Evolutionary conservation across 2,797 vertebrate genomes (phyloP).

Genomic region (Pachyuromys duprasi): DNA sequence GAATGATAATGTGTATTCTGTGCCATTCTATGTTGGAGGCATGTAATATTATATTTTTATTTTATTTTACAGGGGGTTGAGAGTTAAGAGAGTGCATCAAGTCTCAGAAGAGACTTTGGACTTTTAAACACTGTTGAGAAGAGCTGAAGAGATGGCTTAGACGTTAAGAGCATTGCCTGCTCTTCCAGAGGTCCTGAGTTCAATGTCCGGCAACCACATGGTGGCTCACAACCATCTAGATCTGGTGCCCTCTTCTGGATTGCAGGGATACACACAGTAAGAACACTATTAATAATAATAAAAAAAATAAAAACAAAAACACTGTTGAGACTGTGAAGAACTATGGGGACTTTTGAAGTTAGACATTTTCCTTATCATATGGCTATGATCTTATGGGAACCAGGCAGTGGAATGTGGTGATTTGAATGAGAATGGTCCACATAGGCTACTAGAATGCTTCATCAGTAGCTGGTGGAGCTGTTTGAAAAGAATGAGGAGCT

Average conservation of each 20-base stretch:
- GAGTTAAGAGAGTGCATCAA: neutral
- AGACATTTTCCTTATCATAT: neutral
- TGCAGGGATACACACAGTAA: too few species aligned
- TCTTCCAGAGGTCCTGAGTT: too few species aligned
- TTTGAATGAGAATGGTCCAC: neutral
- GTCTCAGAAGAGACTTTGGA: neutral
- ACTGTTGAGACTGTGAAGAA: neutral
- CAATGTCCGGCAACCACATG: too few species aligned
- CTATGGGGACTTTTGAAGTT: neutral
- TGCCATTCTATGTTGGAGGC: neutral
- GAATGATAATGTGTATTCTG: neutral
- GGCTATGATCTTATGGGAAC: neutral
- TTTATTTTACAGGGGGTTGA: neutral
- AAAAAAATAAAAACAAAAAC: too few species aligned
- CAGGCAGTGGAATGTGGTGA: neutral
- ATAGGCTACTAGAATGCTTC: neutral
- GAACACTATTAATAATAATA: too few species aligned
- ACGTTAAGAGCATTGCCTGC: too few species aligned
- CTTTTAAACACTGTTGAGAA: too few species aligned
- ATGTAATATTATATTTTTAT: too few species aligned
- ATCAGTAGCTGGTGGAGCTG: neutral
- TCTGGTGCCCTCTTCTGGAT: too few species aligned
- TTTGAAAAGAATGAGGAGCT: neutral
- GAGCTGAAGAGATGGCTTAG: too few species aligned
- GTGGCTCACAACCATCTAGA: too few species aligned